phyloP scores from a whole-genome alignment of 1,140 invertebrate genomes.

The Brachionus rubens region DNA sequence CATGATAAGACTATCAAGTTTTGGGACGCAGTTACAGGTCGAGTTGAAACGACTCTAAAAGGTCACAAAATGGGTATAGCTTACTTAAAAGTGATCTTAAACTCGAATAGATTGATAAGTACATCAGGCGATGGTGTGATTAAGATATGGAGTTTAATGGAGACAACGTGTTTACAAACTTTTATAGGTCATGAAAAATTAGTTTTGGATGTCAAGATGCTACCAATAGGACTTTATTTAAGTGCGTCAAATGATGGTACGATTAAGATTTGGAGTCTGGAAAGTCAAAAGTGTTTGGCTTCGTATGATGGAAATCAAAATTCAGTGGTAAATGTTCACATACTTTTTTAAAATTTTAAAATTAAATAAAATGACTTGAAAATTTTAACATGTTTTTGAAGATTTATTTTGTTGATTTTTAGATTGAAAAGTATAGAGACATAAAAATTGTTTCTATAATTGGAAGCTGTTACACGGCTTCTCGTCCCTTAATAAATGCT shows the following conservation, averaged over 20 bases:
- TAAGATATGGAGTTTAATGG: neutral
- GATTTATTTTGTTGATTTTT: too few species aligned
- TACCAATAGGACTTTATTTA: neutral
- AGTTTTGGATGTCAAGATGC: neutral
- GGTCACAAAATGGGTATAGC: neutral
- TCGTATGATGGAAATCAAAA: neutral
- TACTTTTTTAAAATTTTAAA: neutral
- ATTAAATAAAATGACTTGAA: too few species aligned
- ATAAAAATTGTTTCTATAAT: too few species aligned
- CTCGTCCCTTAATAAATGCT: too few species aligned
- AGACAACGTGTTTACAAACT: neutral
- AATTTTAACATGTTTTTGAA: too few species aligned
- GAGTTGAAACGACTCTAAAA: neutral
- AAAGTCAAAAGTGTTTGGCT: neutral
- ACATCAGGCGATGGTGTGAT: neutral
- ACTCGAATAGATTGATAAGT: neutral
- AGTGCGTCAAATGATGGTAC: neutral
- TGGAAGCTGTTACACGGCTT: too few species aligned
- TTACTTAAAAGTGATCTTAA: neutral
- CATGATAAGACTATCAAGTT: neutral
- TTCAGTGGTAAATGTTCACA: neutral
- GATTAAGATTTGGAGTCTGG: neutral
- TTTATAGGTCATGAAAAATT: neutral
- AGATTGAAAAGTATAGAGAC: too few species aligned
- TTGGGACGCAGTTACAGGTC: neutral